phyloP scores from a whole-genome alignment of 2,797 vertebrate species.

The Oophaga sylvatica region DNA sequence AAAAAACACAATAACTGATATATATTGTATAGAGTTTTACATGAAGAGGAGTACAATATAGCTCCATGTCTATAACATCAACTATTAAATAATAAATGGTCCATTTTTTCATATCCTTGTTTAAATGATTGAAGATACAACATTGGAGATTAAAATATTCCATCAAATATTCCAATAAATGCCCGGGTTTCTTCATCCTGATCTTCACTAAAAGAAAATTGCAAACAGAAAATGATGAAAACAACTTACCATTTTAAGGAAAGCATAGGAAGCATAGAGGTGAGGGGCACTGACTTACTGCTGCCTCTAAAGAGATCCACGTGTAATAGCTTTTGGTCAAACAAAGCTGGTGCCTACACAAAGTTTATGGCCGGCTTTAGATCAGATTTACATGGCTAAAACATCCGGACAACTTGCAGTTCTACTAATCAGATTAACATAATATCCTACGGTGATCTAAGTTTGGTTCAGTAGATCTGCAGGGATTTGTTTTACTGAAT shows the following conservation, averaged over 20 bases:
- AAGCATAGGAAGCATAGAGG: too few species aligned
- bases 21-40: neutral
- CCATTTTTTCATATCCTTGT: neutral
- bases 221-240: neutral
- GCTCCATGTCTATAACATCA: neutral
- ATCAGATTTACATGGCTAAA: too few species aligned
- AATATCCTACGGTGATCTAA: too few species aligned
- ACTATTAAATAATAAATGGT: neutral
- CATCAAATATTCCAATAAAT: slow-evolving; percentile 93
- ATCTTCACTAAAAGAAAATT: slow-evolving; percentile 64
- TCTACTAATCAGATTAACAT: too few species aligned
- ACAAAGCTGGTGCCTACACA: too few species aligned
- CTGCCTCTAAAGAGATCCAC: too few species aligned
- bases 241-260: neutral
- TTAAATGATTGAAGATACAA: neutral
- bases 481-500: too few species aligned
- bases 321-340: too few species aligned
- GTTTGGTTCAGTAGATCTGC: too few species aligned
- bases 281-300: too few species aligned
- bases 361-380: too few species aligned
- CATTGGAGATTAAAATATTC: slow-evolving; percentile 80
- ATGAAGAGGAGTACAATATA: neutral
- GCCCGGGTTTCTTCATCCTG: slow-evolving; percentile 71
- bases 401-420: too few species aligned
- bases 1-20: slow-evolving; percentile 9